These are phyloP conservation scores for Leptobrachium leishanense DNA, from an alignment of 2,113 vertebrate genomes.

Conservation along the genomic window DNA sequence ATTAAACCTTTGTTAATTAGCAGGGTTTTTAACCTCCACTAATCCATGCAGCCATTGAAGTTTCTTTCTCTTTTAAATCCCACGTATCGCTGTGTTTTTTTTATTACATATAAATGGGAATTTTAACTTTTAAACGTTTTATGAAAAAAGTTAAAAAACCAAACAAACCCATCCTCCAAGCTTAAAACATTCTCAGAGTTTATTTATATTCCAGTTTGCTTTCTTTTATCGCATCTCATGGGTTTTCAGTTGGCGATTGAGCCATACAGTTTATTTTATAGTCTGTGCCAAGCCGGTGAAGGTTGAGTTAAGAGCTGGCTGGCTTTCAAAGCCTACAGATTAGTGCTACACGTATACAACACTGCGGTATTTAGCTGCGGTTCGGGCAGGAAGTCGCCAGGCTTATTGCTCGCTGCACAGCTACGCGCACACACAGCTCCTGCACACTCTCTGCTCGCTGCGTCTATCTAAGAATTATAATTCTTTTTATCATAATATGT, in stretches of 20 bases:
- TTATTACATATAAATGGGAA: too few relatives aligned
- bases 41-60: too few relatives aligned
- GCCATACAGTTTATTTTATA: background rate
- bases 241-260: background rate
- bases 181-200: too few relatives aligned
- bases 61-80: too few relatives aligned
- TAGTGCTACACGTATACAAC: background rate
- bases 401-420: conserved; percentile 13
- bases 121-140: too few relatives aligned
- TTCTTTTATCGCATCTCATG: background rate
- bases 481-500: background rate
- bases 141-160: too few relatives aligned
- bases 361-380: conserved; percentile 11
- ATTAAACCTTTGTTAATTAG: too few relatives aligned
- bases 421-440: background rate
- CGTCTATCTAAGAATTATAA: conserved; percentile 37
- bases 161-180: too few relatives aligned
- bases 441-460: conserved; percentile 1
- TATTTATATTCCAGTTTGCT: background rate
- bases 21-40: too few relatives aligned
- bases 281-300: conserved; percentile 8
- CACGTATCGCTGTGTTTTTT: too few relatives aligned
- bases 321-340: background rate
- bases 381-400: conserved; percentile 27
- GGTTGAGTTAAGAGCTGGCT: background rate